These are phyloP conservation scores for Calliscelio sp. DNA, from an alignment of 2,888 invertebrate species.

Conservation along the genomic window DNA sequence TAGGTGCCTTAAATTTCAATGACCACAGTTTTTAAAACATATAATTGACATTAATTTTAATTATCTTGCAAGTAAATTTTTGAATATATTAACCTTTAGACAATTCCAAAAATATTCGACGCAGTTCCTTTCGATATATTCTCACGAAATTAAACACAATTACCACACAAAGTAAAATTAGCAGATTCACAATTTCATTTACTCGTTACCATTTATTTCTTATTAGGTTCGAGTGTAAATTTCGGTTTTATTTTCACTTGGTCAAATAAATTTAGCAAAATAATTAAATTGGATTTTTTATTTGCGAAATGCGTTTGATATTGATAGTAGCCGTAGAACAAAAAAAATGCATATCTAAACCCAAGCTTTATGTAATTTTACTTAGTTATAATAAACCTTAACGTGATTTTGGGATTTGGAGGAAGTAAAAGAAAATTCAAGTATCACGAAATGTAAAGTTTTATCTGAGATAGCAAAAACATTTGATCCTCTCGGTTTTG, in stretches of 20 bases:
- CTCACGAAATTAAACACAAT: not conserved
- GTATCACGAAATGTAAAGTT: conserved; percentile 65
- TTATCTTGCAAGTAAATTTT: not conserved
- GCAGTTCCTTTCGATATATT: not conserved
- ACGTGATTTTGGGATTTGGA: conserved; percentile 3
- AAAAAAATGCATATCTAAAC: no score
- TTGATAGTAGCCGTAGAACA: conserved; percentile 9
- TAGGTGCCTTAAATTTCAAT: not conserved
- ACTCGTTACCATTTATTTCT: not conserved
- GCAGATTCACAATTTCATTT: conserved; percentile 29
- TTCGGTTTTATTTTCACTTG: conserved; percentile 11
- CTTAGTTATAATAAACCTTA: no score
- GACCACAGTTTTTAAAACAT: not conserved
- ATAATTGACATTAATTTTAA: not conserved
- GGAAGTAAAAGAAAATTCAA: conserved; percentile 1
- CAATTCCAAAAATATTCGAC: not conserved
- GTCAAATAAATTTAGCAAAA: conserved; percentile 13
- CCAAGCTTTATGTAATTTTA: no score
- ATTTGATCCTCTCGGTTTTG: conserved; percentile 75
- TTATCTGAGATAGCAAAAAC: conserved; percentile 74
- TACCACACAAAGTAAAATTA: conserved; percentile 9
- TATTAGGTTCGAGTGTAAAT: conserved; percentile 13
- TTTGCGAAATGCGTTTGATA: not conserved
- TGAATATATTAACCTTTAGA: not conserved
- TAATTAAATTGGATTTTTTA: not conserved